These are phyloP conservation scores for Vannuccia rotundouncinata DNA, from an alignment of 2,888 invertebrate genomes.

Conservation along the genomic window DNA sequence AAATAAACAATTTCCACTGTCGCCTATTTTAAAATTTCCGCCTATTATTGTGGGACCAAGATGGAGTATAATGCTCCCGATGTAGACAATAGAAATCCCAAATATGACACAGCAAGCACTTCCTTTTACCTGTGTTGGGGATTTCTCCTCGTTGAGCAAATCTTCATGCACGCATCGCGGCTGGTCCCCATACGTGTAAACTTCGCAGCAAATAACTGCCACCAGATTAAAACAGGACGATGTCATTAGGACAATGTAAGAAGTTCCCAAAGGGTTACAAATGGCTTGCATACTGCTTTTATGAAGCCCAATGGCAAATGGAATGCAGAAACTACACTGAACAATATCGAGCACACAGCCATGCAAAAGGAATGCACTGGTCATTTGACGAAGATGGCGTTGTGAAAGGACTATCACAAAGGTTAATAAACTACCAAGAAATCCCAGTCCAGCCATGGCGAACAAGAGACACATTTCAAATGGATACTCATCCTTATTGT, in stretches of 20 bases:
- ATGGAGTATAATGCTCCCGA: conserved; percentile 54
- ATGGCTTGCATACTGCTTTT: conserved; percentile 46
- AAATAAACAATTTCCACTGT: conserved; percentile 55
- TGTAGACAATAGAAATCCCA: conserved; percentile 54
- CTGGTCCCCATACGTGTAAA: conserved; percentile 43
- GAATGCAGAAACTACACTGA: conserved; percentile 50
- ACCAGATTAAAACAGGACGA: conserved; percentile 56
- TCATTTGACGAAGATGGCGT: conserved; percentile 49
- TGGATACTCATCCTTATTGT: background rate
- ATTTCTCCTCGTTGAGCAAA: conserved; percentile 14
- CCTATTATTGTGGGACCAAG: conserved; percentile 56
- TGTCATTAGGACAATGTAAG: conserved; percentile 53
- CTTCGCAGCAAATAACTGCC: conserved; percentile 56
- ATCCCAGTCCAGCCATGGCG: conserved; percentile 49
- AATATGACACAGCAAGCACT: conserved; percentile 54
- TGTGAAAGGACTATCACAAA: conserved; percentile 48
- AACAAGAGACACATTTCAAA: conserved; percentile 43
- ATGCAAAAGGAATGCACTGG: conserved; percentile 55
- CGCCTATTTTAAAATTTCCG: conserved; percentile 54
- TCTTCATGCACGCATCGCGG: conserved; percentile 48
- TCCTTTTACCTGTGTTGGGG: conserved; percentile 42
- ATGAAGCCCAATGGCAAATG: conserved; percentile 52
- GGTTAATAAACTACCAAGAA: conserved; percentile 50
- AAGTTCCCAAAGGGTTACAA: conserved; percentile 51
- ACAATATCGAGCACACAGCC: conserved; percentile 52